Conservation (phyloP, 2,797 vertebrate genomes). For the Myripristis jacobus region DNA sequence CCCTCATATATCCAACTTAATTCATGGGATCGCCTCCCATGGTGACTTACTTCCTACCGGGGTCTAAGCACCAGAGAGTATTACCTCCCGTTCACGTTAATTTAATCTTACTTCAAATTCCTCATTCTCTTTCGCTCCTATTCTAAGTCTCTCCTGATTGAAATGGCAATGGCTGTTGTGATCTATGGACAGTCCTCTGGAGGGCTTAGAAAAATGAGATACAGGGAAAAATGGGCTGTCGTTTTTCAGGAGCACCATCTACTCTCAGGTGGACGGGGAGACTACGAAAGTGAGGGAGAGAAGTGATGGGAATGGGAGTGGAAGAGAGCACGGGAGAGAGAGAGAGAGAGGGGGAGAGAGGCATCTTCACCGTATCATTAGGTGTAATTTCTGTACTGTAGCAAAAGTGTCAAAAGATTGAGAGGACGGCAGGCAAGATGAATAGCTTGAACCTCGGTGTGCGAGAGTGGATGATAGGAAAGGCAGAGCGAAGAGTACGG, state of each 20-base stretch:
- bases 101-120: too few relatives aligned
- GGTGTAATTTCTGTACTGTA: constrained; percentile 48
- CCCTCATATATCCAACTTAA: too few relatives aligned
- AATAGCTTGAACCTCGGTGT: constrained; percentile 40
- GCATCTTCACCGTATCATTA: constrained; percentile 43
- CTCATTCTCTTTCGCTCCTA: too few relatives aligned
- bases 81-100: too few relatives aligned
- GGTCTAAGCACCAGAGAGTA: too few relatives aligned
- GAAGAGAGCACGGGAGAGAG: background rate
- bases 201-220: constrained; percentile 38
- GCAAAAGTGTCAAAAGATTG: constrained; percentile 47
- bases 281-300: background rate
- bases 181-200: constrained; percentile 17
- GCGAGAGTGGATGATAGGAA: constrained; percentile 29
- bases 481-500: constrained; percentile 4
- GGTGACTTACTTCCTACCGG: too few relatives aligned
- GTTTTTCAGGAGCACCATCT: constrained; percentile 44
- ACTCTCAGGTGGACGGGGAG: background rate
- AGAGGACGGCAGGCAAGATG: constrained; percentile 41
- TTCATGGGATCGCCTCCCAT: too few relatives aligned
- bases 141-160: too few relatives aligned
- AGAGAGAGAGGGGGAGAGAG: background rate
- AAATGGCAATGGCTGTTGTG: background rate
- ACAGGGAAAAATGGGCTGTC: constrained; percentile 34
- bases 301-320: background rate